Evolutionary conservation across 2,797 vertebrate species (phyloP).

Genomic region (Pangasius larnaudii): DNA sequence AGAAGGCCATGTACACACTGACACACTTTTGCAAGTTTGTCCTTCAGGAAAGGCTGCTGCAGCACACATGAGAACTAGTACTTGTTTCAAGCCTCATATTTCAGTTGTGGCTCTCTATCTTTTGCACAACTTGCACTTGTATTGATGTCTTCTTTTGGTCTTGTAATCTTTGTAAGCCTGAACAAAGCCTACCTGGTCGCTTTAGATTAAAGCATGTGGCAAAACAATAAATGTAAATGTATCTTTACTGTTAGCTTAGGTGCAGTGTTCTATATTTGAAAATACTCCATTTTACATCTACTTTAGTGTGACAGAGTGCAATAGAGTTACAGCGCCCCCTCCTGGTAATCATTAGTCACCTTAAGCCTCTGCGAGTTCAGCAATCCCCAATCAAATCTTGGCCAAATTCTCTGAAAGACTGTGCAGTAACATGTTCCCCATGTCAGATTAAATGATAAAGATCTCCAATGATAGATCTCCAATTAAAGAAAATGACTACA

Average conservation of each 20-base stretch:
- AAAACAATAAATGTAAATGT: not conserved
- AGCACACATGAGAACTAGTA: not conserved
- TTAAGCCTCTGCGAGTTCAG: not conserved
- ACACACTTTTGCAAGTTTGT: not conserved
- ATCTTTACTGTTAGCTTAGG: not conserved
- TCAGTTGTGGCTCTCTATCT: not conserved
- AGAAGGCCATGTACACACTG: not conserved
- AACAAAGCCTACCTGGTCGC: not conserved
- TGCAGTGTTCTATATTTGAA: not conserved
- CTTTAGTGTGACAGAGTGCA: not conserved
- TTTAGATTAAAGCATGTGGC: not conserved
- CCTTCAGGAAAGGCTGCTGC: not conserved
- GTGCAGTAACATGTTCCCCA: not conserved
- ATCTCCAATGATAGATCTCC: not conserved
- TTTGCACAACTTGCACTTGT: not conserved
- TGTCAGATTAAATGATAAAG: not conserved
- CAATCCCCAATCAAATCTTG: not conserved
- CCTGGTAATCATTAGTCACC: not conserved
- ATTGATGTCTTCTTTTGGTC: not conserved
- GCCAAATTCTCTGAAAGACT: not conserved
- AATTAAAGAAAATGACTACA: not conserved
- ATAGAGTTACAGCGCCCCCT: conserved; percentile 26
- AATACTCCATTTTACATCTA: not conserved
- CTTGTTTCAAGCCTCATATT: not conserved
- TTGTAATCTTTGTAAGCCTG: not conserved